These are phyloP conservation scores for Lutjanus erythropterus DNA, from an alignment of 2,113 vertebrate genomes.

Conservation along the genomic window DNA sequence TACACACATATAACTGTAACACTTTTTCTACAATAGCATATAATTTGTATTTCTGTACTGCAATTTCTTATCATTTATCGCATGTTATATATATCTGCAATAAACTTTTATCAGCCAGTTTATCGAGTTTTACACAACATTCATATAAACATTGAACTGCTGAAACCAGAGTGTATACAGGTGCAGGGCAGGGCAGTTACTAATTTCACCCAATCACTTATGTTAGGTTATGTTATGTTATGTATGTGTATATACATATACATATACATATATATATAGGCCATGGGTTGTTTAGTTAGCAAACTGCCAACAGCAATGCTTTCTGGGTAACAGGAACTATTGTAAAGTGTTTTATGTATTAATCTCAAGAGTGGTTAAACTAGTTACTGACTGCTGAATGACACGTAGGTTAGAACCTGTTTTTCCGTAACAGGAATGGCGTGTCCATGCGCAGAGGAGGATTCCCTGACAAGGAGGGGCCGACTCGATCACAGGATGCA, in stretches of 20 bases:
- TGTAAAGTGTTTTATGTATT: neutral
- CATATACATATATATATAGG: too few relatives aligned
- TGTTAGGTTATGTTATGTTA: too few relatives aligned
- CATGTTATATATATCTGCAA: too few relatives aligned
- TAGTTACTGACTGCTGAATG: neutral
- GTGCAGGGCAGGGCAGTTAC: neutral
- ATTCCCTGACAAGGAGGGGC: conserved; percentile 11
- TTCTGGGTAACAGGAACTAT: neutral
- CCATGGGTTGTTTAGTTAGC: too few relatives aligned
- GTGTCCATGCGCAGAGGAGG: neutral
- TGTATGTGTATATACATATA: too few relatives aligned
- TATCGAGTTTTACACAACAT: too few relatives aligned
- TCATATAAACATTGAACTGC: neutral
- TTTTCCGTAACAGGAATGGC: conserved; percentile 10
- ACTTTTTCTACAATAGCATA: too few relatives aligned
- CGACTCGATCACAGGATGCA: conserved; percentile 15
- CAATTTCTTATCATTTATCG: too few relatives aligned
- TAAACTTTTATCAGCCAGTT: neutral
- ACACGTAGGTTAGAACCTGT: neutral
- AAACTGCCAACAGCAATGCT: neutral
- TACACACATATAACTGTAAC: too few relatives aligned
- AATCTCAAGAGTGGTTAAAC: too few relatives aligned
- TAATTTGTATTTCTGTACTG: neutral
- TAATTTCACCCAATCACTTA: neutral
- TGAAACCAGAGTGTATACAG: neutral